These are phyloP conservation scores for Diplazon laetatorius DNA, from an alignment of 2,888 invertebrate genomes.

Conservation along the genomic window DNA sequence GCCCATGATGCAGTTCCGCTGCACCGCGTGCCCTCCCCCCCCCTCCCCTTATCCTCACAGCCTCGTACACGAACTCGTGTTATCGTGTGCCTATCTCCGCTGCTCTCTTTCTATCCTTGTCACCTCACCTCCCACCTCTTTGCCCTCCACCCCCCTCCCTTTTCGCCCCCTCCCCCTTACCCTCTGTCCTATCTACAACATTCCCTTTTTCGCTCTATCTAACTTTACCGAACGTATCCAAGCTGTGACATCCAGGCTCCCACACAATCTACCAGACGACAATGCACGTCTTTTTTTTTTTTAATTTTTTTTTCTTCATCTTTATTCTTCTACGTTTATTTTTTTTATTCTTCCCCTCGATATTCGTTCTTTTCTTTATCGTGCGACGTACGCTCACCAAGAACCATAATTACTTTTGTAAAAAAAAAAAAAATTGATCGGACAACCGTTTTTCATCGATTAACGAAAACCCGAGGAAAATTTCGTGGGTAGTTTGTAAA, in stretches of 20 bases:
- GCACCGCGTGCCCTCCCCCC: slow-evolving; percentile 71
- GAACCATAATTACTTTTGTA: slow-evolving; percentile 49
- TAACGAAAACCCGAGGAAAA: slow-evolving; percentile 30
- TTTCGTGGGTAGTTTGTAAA: slow-evolving; percentile 45
- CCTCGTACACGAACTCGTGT: slow-evolving; percentile 68
- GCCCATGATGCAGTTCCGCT: slow-evolving; percentile 75
- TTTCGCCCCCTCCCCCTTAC: not conserved
- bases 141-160: slow-evolving; percentile 42
- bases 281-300: slow-evolving; percentile 35
- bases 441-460: slow-evolving; percentile 5
- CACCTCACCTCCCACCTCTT: slow-evolving; percentile 66
- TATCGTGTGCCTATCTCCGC: slow-evolving; percentile 60
- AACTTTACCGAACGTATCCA: slow-evolving; percentile 61
- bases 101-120: slow-evolving; percentile 34
- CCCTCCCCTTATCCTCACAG: too few species aligned
- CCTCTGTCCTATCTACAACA: slow-evolving; percentile 53
- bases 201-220: slow-evolving; percentile 52
- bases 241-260: slow-evolving; percentile 41
- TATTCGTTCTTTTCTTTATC: not conserved
- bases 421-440: slow-evolving; percentile 47
- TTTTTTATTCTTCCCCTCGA: not conserved
- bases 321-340: too few species aligned
- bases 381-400: slow-evolving; percentile 62
- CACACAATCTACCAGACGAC: slow-evolving; percentile 48
- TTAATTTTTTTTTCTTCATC: too few species aligned